Conservation (phyloP, 37 sponge, comb jelly and placozoan species). For the Axinella damicornis region DNA sequence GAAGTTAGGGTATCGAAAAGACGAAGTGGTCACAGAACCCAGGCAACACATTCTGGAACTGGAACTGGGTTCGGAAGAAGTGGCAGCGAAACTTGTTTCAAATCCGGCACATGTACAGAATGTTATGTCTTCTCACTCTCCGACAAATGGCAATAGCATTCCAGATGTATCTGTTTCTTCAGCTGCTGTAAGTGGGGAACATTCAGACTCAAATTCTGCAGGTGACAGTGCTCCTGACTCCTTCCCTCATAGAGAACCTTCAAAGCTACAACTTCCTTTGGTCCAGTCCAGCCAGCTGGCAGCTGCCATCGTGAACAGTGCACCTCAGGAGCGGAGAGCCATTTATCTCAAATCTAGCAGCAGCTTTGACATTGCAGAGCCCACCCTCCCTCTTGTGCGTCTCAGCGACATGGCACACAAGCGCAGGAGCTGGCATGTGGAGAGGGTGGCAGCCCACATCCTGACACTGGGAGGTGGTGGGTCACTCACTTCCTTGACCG, state of each 20-base stretch:
- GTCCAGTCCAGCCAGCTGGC: constrained; percentile 44
- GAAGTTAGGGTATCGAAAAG: neutral
- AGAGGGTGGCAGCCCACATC: constrained; percentile 39
- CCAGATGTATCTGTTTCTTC: neutral
- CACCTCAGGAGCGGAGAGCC: constrained; percentile 55
- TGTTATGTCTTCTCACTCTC: too few species aligned
- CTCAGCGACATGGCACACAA: neutral
- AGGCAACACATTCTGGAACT: neutral
- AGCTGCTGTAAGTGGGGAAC: too few species aligned
- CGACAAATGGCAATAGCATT: neutral
- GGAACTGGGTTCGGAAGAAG: neutral
- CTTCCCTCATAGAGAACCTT: neutral
- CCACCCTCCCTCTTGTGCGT: neutral
- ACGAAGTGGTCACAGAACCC: neutral
- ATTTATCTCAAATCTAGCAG: constrained; percentile 49
- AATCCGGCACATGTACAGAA: too few species aligned
- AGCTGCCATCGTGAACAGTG: constrained; percentile 81
- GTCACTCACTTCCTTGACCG: neutral
- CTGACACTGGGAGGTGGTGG: neutral
- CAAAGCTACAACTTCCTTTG: neutral
- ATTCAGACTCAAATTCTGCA: too few species aligned
- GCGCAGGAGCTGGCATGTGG: constrained; percentile 63
- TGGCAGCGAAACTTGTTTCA: neutral
- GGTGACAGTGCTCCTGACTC: too few species aligned
- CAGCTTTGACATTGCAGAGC: neutral